Base-by-base conservation (phyloP, 2,113 vertebrate species). In the Rhinichthys klamathensis region DNA sequence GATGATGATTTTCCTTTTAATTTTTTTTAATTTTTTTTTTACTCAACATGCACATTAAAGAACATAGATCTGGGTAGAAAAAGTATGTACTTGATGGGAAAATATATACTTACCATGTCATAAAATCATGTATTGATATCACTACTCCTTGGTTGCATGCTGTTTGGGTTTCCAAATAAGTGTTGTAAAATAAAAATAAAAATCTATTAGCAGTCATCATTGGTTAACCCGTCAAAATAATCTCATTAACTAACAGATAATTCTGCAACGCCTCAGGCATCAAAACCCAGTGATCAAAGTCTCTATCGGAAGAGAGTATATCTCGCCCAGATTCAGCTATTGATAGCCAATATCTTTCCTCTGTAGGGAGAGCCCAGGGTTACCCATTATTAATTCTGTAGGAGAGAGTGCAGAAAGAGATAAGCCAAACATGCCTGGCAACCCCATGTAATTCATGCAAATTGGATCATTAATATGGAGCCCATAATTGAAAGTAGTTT, bases 281-380 rank as follows among this genome's bases (percentile, higher is more conserved):
- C 63, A 67, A n/a, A n/a, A 35, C 63, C 58, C 10, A 67, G 16
- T 35, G 30, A 69, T 69, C 65, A 35, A 69, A 69, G 65, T 18
- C 8, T 69, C 30, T 32, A 69, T 69, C 65, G 27, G 15, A 69
- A 35, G 65, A 69, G 27, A 21, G 15, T 32, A 8, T 69, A 69
- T 69, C 8, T 63, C 61, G 15, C 65, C 18, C 32, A 70, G 67
- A 70, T 70, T 70, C 67, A 70, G 67, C 32, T 6, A 23, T 11
- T 70, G 32, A 70, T 38, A 70, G 67, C 32, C 67, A 70, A 38
- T 70, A 70, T 70, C 67, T 23, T 69, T 38, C 16, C 7, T 70
- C 35, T 70, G 35, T 38, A 18, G 35, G 67, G 18, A 70, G 18
- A 70, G 67, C 67, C 32, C 10, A 70, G 23, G 10, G 67, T 41